Evolutionary conservation across 23 tunicate genomes (phyloP).

Genomic region (Ciona savignyi): DNA sequence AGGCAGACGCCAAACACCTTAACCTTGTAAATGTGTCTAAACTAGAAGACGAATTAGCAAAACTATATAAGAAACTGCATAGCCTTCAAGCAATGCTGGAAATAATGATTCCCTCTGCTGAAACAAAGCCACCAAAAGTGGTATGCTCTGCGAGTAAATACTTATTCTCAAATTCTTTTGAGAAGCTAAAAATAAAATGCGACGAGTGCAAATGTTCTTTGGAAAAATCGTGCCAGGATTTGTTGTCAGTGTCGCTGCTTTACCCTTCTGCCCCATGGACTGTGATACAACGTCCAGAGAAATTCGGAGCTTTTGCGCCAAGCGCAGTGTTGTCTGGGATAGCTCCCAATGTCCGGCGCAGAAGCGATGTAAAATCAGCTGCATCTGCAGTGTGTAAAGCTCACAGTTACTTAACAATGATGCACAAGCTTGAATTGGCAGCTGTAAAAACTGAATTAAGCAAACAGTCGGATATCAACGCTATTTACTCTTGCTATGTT

Average conservation of each 20-base stretch:
- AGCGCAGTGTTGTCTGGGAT: constrained; percentile 14
- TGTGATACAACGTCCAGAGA: constrained; percentile 19
- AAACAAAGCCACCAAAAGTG: background rate
- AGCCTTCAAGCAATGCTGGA: constrained; percentile 18
- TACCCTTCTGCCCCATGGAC: constrained; percentile 90
- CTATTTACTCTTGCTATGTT: constrained; percentile 22
- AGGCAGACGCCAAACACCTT: constrained; percentile 17
- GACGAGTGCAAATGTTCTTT: constrained; percentile 23
- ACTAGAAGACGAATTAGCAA: constrained; percentile 39
- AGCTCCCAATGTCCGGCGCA: constrained; percentile 16
- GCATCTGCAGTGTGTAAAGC: constrained; percentile 36
- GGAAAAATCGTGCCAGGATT: constrained; percentile 56
- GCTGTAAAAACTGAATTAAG: constrained; percentile 22
- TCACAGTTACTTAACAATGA: constrained; percentile 48
- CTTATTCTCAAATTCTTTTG: constrained; percentile 21
- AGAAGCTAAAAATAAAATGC: constrained; percentile 4
- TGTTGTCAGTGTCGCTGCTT: constrained; percentile 60
- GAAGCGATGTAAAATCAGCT: constrained; percentile 14
- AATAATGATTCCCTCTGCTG: background rate
- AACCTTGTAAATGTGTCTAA: constrained; percentile 53
- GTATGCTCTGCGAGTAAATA: constrained; percentile 3
- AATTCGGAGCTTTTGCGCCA: constrained; percentile 40
- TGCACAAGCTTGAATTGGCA: constrained; percentile 23
- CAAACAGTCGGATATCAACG: constrained; percentile 3
- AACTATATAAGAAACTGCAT: constrained; percentile 17